These are phyloP conservation scores for Yponomeuta plumbellus DNA, from an alignment of 2,888 invertebrate genomes.

Conservation along the genomic window DNA sequence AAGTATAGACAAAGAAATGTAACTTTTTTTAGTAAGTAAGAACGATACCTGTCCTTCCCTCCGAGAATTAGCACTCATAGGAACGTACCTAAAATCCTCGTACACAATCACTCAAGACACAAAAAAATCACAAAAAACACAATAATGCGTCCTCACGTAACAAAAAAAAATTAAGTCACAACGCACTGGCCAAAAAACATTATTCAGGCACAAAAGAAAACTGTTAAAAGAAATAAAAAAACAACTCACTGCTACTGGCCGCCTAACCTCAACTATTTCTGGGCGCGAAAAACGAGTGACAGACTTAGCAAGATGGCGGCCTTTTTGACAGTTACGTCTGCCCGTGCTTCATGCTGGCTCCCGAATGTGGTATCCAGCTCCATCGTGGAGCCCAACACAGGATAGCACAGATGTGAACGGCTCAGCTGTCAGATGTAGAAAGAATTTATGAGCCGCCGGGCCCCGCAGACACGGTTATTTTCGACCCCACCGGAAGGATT, in stretches of 20 bases:
- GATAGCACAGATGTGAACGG: constrained; percentile 56
- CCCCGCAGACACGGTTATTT: constrained; percentile 31
- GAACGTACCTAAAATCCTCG: constrained; percentile 7
- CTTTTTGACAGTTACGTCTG: constrained; percentile 45
- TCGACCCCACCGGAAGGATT: constrained; percentile 55
- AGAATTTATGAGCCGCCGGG: constrained; percentile 66
- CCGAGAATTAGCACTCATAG: background rate
- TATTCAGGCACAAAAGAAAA: constrained; percentile 20
- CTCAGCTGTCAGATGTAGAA: constrained; percentile 65
- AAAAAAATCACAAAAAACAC: constrained; percentile 15
- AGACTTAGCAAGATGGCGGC: constrained; percentile 42
- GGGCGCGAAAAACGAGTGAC: constrained; percentile 29
- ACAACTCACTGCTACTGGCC: background rate
- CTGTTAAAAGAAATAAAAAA: background rate
- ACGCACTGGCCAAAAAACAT: constrained; percentile 23
- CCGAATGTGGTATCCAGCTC: constrained; percentile 42
- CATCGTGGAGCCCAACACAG: constrained; percentile 41
- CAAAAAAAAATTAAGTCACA: constrained; percentile 14
- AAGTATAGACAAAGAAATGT: too few relatives aligned
- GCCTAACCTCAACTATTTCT: constrained; percentile 2
- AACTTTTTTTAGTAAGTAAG: too few relatives aligned
- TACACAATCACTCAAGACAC: constrained; percentile 21
- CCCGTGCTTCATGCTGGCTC: constrained; percentile 52
- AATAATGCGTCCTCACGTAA: constrained; percentile 15
- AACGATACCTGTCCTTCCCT: too few relatives aligned